Base-by-base conservation (phyloP, 1,140 invertebrate genomes). In the Laupala kohalensis region DNA sequence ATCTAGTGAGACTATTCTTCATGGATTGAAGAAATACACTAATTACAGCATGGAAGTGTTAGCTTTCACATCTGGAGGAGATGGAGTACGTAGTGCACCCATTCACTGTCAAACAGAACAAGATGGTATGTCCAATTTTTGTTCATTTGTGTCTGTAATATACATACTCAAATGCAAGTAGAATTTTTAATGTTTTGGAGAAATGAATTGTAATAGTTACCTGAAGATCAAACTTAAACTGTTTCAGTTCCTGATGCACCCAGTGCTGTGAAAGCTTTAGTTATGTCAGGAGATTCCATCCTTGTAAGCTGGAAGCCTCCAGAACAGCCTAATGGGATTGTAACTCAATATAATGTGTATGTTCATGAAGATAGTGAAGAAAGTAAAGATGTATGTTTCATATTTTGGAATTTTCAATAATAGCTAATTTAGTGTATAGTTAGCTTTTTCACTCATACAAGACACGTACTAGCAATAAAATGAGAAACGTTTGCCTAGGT, bases 41-140 rank as follows among this genome's bases (percentile, higher is more conserved):
- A 98, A 98, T 82, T 98, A 98, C 81, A 96, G 93, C 69, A 95
- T 98, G 87, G 93, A 97, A 85, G 94, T 98, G 37, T 81, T 97
- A 73, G 95, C 95, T 64, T 97, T 90, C 77, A 98, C 95, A 27
- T 92, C 93, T 67, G 95, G 94, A 72, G 96, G 96, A n/a, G 95
- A 97, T 79, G 96, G 96, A 71, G 94, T 96, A 30, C 88, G 92
- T 73, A 95, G 92, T 77, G 86, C 87, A 25, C 91, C 95, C 6
- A 93, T 97, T 76, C 93, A 95, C 81, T 95, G 95, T 77, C 92
- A 94, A 81, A 98, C 96, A 66, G 93, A 96, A 84, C 94, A 97
- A 83, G 95, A 97, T 81, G 93, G 95, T 96, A 83, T 81, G 79
- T 77, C 73, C 62, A 27, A 65, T 15, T n/a, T n/a, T n/a, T 15